Evolutionary conservation across 1,140 invertebrate genomes (phyloP).

Genomic region (Matsumurasca onukii): DNA sequence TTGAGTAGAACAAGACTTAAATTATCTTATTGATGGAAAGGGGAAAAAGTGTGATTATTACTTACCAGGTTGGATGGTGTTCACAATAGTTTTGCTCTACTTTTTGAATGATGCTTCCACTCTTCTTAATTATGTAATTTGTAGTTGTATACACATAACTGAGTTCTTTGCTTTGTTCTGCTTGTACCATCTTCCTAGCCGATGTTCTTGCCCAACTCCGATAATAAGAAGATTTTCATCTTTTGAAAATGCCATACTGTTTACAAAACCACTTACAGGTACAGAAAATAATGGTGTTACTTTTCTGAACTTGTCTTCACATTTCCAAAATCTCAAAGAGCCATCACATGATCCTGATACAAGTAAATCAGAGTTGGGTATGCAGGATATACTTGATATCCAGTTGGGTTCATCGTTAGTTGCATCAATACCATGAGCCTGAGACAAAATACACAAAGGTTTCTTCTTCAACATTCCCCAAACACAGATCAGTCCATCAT

Average conservation of each 20-base stretch:
- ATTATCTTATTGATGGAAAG: no score
- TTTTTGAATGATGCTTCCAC: no score
- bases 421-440: constrained; percentile 72
- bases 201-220: constrained; percentile 92
- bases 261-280: constrained; percentile 85
- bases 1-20: no score
- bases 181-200: constrained; percentile 88
- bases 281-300: constrained; percentile 69
- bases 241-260: constrained; percentile 78
- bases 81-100: no score
- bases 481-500: constrained; percentile 83
- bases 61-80: no score
- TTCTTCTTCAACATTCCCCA: constrained; percentile 93
- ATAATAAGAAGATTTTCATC: constrained; percentile 81
- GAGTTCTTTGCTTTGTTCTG: constrained; percentile 80
- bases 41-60: no score
- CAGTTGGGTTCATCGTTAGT: constrained; percentile 73
- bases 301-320: constrained; percentile 66
- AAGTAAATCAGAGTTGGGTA: constrained; percentile 86
- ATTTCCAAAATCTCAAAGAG: constrained; percentile 81
- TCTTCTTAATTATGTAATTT: constrained; percentile 34
- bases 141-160: constrained; percentile 66
- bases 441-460: constrained; percentile 66
- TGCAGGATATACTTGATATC: constrained; percentile 78
- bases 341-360: constrained; percentile 91